Conservation (phyloP, 2,888 invertebrate species). For the Rhingia rostrata region DNA sequence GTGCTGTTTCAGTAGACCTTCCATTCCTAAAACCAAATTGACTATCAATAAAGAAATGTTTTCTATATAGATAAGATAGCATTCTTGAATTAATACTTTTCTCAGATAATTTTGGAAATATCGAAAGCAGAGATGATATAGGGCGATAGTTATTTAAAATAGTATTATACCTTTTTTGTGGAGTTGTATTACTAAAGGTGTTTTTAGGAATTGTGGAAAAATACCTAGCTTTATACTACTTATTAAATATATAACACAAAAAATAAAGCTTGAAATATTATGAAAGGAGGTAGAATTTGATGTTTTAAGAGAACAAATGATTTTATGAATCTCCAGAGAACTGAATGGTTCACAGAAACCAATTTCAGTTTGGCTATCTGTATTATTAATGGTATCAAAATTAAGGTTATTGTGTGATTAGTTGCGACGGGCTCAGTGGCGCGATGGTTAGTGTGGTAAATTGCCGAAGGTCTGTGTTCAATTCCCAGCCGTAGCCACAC, state of each 20-base stretch:
- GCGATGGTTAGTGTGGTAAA: neutral
- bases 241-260: constrained; percentile 19
- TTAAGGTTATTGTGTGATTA: neutral
- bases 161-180: neutral
- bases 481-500: neutral
- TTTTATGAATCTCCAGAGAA: constrained; percentile 15
- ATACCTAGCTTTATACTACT: constrained; percentile 2
- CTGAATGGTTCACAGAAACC: constrained; percentile 12
- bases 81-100: no score
- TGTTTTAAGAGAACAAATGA: neutral
- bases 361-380: neutral
- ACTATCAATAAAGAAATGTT: no score
- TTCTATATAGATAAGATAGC: no score
- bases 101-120: no score
- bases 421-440: neutral
- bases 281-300: constrained; percentile 5
- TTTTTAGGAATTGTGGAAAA: neutral
- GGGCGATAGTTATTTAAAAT: constrained; percentile 4
- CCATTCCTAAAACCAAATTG: no score
- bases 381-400: neutral
- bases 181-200: neutral
- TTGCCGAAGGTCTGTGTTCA: neutral
- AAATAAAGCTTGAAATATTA: constrained; percentile 5
- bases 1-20: no score
- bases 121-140: no score